Evolutionary conservation across 2,113 vertebrate species (phyloP), one percentile per base, ranked within the genome.

Genomic region (Channa maculata): DNA sequence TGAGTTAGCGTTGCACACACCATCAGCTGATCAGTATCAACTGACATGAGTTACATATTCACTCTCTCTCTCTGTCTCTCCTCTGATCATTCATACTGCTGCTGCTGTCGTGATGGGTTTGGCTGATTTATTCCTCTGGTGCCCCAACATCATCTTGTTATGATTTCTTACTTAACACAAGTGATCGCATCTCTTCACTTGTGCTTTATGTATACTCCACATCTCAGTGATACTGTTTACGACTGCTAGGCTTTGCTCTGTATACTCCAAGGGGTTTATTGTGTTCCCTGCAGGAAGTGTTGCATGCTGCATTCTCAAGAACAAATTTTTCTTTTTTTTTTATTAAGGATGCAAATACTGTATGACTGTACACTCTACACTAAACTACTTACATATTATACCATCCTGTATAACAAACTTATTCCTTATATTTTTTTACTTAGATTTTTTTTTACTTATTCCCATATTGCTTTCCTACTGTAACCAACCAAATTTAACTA

Each of bases 1-100:
- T 6, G n/a, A 53, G 54, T 15, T 51, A 82, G 82, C 43, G 45
- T 70, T 77, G 71, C 53, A 55, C 41, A 34, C 36, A 34, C 36
- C 36, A 61, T 82, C 81, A 86, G 64, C 65, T 78, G 84, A 90
- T 90, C 75, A 15, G 36, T 70, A 84, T 88, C 84, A 85, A 72
- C 58, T 73, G 82, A 85, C 69, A 82, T 38, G 8, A 14, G 77
- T 85, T 78, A 84, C 80, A 80, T 76, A 80, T 82, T 60, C 34
- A 86, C 68, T 77, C 62, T 52, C 33, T 2, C 74, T 61, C 48
- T 53, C 63, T 83, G 59, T 9, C 73, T 73, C 65, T 61, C 39
- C 76, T 79, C 68, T 85, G 61, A 86, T 86, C 81, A 63, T 75
- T 77, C 68, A 74, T 24, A 24, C 24, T 24, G 49, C 70, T 12